Conservation (phyloP, 2,113 vertebrate genomes). For the Pelmatolapia mariae region DNA sequence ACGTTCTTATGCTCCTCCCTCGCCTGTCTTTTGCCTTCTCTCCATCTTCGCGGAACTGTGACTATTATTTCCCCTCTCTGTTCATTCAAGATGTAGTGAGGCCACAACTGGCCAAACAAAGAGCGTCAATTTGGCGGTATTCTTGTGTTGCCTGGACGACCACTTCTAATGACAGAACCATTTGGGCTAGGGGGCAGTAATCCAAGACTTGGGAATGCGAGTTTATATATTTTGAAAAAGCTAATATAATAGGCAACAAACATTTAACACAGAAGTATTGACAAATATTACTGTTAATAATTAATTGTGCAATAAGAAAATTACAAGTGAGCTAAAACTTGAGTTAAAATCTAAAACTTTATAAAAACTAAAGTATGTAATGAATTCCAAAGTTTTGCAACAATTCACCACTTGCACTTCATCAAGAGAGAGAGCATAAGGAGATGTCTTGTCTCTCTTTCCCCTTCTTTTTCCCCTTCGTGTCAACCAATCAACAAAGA, state of each 20-base stretch:
- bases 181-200: neutral
- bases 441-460: neutral
- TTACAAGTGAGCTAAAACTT: neutral
- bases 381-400: neutral
- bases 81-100: neutral
- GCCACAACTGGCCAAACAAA: neutral
- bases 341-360: neutral
- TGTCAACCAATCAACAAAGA: neutral
- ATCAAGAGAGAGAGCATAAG: neutral
- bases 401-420: neutral
- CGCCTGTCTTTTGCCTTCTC: neutral
- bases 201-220: neutral
- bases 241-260: neutral
- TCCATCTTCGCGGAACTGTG: neutral
- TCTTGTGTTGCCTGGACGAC: conserved; percentile 42
- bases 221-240: neutral
- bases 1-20: neutral
- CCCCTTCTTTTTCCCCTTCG: neutral
- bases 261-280: neutral
- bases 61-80: neutral
- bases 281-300: neutral
- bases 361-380: neutral
- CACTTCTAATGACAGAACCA: conserved; percentile 20
- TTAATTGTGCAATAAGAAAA: neutral
- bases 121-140: conserved; percentile 1